phyloP scores from a whole-genome alignment of 2,888 invertebrate genomes.

The Apotomis turbidana region DNA sequence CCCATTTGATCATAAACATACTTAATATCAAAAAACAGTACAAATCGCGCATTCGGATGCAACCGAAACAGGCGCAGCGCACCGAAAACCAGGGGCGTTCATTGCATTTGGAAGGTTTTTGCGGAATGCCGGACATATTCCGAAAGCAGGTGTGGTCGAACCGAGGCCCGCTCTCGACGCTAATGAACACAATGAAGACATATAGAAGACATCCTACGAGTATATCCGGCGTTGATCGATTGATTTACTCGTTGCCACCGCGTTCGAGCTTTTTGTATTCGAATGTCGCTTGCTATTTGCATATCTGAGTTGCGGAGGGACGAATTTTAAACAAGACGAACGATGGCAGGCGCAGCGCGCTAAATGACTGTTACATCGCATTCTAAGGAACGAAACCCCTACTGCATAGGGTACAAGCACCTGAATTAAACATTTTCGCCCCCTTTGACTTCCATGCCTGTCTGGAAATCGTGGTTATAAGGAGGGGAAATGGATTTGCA shows the following conservation, averaged over 20 bases:
- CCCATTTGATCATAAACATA: not conserved
- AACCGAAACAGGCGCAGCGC: conserved; percentile 1
- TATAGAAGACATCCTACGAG: conserved; percentile 68
- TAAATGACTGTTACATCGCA: conserved; percentile 45
- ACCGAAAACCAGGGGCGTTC: conserved; percentile 53
- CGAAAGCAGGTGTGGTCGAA: conserved; percentile 74
- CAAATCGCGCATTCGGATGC: not conserved
- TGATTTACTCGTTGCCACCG: conserved; percentile 84
- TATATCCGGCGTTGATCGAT: conserved; percentile 84
- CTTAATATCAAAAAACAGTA: not conserved
- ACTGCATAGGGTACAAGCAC: conserved; percentile 4
- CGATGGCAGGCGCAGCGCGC: conserved; percentile 66
- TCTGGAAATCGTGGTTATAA: conserved; percentile 18
- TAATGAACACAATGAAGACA: conserved; percentile 84
- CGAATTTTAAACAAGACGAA: conserved; percentile 78
- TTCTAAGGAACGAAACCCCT: conserved; percentile 10
- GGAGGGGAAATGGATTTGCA: conserved; percentile 60
- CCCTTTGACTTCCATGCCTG: conserved; percentile 15
- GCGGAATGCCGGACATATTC: conserved; percentile 72
- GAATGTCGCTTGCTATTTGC: conserved; percentile 80
- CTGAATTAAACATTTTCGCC: conserved; percentile 31
- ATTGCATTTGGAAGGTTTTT: conserved; percentile 65
- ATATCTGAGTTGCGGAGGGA: conserved; percentile 74
- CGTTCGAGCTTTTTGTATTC: conserved; percentile 83
- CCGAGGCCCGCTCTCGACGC: conserved; percentile 61